A percentile compares a stretch with the other conserved stretches of the same genome.
Evolutionary conservation across 2,797 vertebrate genomes (phyloP).

Genomic region (Coregonus suidteri): DNA sequence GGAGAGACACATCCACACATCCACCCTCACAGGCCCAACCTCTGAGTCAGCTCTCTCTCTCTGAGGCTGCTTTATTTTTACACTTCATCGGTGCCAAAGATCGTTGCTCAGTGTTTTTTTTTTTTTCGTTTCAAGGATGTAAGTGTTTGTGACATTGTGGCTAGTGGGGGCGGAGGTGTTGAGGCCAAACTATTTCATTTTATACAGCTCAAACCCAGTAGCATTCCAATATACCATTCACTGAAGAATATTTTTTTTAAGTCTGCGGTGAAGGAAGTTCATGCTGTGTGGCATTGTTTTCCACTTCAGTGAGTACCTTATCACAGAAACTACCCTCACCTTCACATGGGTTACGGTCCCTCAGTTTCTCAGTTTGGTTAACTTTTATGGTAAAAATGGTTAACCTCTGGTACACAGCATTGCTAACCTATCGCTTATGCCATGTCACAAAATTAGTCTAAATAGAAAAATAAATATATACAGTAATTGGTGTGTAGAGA

Average conservation of each 20-base stretch:
- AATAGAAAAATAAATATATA: not conserved
- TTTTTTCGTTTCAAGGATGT: constrained; percentile 50
- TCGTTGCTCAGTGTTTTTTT: constrained; percentile 46
- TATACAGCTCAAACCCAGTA: constrained; percentile 62
- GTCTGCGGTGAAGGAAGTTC: constrained; percentile 46
- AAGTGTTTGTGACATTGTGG: constrained; percentile 74
- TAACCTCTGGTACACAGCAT: not conserved
- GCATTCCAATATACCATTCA: constrained; percentile 57
- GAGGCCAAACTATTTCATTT: constrained; percentile 70
- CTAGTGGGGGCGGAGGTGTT: constrained; percentile 61
- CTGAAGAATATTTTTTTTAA: constrained; percentile 13
- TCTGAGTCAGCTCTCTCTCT: constrained; percentile 54
- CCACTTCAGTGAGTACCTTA: constrained; percentile 42
- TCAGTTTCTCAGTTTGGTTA: not conserved
- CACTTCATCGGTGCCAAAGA: constrained; percentile 53
- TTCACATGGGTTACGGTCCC: constrained; percentile 11
- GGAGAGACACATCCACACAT: constrained; percentile 8
- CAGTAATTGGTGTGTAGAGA: not conserved
- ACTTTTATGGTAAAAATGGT: constrained; percentile 1
- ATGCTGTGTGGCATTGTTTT: constrained; percentile 65
- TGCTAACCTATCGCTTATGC: not conserved
- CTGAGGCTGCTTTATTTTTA: constrained; percentile 47
- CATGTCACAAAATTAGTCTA: too few relatives aligned
- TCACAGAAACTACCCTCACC: constrained; percentile 33
- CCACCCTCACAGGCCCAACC: constrained; percentile 17